Base-by-base conservation (phyloP, 2,113 vertebrate species). In the Ondatra zibethicus region DNA sequence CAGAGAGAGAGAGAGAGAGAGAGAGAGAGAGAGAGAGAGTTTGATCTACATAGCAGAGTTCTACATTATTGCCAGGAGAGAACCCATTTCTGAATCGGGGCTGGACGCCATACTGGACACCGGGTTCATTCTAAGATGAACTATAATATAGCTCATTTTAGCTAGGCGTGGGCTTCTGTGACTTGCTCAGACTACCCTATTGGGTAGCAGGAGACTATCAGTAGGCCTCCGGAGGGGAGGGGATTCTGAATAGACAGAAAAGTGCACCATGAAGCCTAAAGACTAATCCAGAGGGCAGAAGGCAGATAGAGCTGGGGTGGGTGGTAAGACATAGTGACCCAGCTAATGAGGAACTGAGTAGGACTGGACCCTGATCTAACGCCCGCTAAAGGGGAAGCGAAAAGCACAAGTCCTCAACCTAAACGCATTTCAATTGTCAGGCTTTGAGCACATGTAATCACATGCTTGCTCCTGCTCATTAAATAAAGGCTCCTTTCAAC, bases 401-500 rank as follows among this genome's bases (percentile, higher is more conserved):
- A 94, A 94, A 91, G 78, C 52, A 36, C 3, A 70, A 39, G 82
- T 42, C 90, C 76, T 50, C 91, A 75, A 52, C 84, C 47, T 6
- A 2, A 89, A 93, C 36, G 86, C 88, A 92, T 95, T 92, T 78
- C 52, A 70, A n/a, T 65, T 45, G 52, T 36, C 89, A 63, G 73
- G 45, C 61, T 89, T 10, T 66, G 81, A 88, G 91, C 85, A 13
- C 68, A 3, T 31, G 31, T 4, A 72, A 84, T 96, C 94, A 87
- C 73, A 92, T 19, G 61, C 58, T 81, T 61, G 70, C 29, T 91
- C 82, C 86, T 47, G 19, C 88, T 92, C 94, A 52, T 87, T 89
- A 90, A 95, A 70, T 55, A 97, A 91, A 96, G 91, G 58, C 89
- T 81, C 72, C 91, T 95, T 93, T 72, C 66, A 95, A 81, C n/a